Percentiles rank a stretch among this genome's conserved stretches.
phyloP scores from a whole-genome alignment of 2,797 vertebrate genomes.

The Poliocrania exsul region DNA sequence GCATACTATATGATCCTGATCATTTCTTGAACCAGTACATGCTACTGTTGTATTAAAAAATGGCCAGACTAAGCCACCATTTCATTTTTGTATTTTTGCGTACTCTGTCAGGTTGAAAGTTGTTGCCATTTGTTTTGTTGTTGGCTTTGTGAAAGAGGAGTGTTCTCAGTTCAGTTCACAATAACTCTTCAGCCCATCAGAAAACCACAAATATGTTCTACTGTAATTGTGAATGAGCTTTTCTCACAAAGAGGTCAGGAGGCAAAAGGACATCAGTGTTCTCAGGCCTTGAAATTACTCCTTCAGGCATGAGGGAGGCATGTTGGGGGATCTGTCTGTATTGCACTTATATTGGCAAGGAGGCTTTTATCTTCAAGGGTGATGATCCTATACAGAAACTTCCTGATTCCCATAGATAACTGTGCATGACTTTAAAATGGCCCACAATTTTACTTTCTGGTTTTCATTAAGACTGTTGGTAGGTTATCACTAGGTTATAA shows the following conservation, averaged over 20 bases:
- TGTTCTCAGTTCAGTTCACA: conserved; percentile 6
- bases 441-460: not conserved
- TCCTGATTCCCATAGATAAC: not conserved
- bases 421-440: not conserved
- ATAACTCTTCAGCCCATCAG: not conserved
- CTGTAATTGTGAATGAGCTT: not conserved
- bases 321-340: not conserved
- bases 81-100: not conserved
- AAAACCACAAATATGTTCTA: not conserved
- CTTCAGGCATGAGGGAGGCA: not conserved
- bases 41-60: not conserved
- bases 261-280: not conserved
- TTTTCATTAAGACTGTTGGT: not conserved
- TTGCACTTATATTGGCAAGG: not conserved
- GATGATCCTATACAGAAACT: not conserved
- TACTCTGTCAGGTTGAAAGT: not conserved
- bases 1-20: not conserved
- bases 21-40: not conserved
- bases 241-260: conserved; percentile 2
- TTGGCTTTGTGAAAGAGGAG: not conserved
- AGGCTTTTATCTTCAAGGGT: not conserved
- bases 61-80: not conserved
- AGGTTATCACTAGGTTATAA: not conserved
- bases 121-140: not conserved
- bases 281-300: conserved; percentile 14